These are phyloP conservation scores for Lepidurus apus DNA, from an alignment of 1,140 invertebrate genomes.

Conservation along the genomic window DNA sequence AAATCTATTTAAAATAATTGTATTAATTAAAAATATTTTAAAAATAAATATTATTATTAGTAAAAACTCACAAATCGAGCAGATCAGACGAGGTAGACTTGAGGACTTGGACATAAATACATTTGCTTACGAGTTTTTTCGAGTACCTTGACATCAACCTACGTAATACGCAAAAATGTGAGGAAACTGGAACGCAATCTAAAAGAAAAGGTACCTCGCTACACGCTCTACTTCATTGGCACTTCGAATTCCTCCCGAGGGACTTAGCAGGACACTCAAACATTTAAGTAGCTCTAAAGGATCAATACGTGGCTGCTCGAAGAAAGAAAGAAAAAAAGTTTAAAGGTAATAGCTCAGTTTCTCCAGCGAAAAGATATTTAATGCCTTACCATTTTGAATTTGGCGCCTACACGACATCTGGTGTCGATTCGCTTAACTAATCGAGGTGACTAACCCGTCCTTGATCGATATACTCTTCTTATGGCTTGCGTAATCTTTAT, in stretches of 20 bases:
- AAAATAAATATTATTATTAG: no score
- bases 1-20: constrained; percentile 55
- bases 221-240: constrained; percentile 75
- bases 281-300: constrained; percentile 79
- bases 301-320: constrained; percentile 75
- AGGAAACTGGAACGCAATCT: not conserved
- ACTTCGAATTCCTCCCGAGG: constrained; percentile 78
- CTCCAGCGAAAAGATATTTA: not conserved
- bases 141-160: constrained; percentile 94
- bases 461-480: not conserved
- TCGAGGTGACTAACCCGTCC: not conserved
- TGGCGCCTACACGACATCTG: constrained; percentile 21
- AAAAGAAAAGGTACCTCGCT: constrained; percentile 53
- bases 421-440: not conserved
- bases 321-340: constrained; percentile 32
- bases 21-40: no score
- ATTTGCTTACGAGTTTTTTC: constrained; percentile 90
- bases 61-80: constrained; percentile 62
- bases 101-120: constrained; percentile 89
- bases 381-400: constrained; percentile 20
- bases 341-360: constrained; percentile 1
- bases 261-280: constrained; percentile 71
- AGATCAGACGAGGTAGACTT: constrained; percentile 78
- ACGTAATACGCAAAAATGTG: constrained; percentile 46
- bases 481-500: not conserved